phyloP scores from a whole-genome alignment of 2,113 vertebrate genomes.

The Grallaria varia region DNA sequence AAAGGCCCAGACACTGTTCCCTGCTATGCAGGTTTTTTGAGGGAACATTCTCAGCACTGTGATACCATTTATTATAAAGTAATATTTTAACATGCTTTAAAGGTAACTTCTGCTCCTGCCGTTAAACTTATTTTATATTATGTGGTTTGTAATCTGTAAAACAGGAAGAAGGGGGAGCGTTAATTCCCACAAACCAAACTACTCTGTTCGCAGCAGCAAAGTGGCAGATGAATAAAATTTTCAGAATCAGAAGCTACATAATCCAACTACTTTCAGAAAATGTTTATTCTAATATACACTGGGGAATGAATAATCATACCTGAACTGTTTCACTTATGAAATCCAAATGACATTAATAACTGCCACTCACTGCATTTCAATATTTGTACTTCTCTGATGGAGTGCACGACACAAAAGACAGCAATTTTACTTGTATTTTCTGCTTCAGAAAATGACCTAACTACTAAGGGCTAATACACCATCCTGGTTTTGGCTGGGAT shows the following conservation, averaged over 20 bases:
- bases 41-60: not conserved
- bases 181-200: not conserved
- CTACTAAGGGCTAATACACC: not conserved
- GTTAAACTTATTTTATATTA: not conserved
- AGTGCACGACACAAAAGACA: not conserved
- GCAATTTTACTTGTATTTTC: not conserved
- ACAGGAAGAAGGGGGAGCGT: not conserved
- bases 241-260: not conserved
- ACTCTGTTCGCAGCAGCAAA: not conserved
- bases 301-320: not conserved
- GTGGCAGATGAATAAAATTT: not conserved
- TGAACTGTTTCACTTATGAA: not conserved
- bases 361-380: not conserved
- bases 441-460: not conserved
- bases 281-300: not conserved
- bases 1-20: not conserved
- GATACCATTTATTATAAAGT: not conserved
- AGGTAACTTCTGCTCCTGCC: not conserved
- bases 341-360: not conserved
- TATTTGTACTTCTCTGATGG: not conserved
- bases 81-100: not conserved
- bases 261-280: not conserved
- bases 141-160: not conserved
- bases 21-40: not conserved
- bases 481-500: not conserved